These are phyloP conservation scores for Pampusana beccarii DNA, from an alignment of 2,113 vertebrate genomes.

Conservation along the genomic window DNA sequence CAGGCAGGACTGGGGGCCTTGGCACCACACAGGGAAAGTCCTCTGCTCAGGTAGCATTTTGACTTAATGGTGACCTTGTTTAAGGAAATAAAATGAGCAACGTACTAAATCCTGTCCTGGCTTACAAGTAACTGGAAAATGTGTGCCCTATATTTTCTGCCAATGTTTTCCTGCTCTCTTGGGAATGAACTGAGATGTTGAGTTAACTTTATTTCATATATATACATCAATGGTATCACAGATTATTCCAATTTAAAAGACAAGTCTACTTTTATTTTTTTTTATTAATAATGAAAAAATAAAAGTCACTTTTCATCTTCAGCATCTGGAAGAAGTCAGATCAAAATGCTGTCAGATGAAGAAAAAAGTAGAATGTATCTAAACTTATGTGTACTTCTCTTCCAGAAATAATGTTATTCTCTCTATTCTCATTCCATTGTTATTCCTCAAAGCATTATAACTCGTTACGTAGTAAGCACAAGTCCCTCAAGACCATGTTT, in stretches of 20 bases:
- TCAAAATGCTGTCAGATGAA: background rate
- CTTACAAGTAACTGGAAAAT: background rate
- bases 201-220: background rate
- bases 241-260: background rate
- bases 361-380: background rate
- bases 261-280: background rate
- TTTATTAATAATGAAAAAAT: background rate
- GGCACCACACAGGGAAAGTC: background rate
- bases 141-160: background rate
- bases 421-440: background rate
- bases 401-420: background rate
- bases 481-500: background rate
- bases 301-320: background rate
- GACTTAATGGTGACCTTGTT: background rate
- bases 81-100: background rate
- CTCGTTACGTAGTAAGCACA: background rate
- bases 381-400: background rate
- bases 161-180: background rate
- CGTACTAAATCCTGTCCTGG: background rate
- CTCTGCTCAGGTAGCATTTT: background rate
- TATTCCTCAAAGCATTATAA: background rate
- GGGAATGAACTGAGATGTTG: background rate
- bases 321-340: background rate
- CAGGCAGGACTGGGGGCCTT: background rate
- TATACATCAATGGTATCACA: background rate